Conservation (phyloP, 1,140 invertebrate species). For the Pogonus chalceus region DNA sequence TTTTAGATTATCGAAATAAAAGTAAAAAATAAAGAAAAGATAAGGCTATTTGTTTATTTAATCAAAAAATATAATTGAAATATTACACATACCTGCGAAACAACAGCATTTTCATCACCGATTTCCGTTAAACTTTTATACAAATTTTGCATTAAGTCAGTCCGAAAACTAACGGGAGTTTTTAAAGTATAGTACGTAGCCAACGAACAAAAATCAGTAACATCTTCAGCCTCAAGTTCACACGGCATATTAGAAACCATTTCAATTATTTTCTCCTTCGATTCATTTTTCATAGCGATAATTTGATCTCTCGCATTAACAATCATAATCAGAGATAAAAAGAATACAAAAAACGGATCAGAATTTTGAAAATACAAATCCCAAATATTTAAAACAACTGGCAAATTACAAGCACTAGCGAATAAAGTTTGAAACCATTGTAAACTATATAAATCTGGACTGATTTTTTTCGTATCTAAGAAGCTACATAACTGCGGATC, state of each 20-base stretch:
- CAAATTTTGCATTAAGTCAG: slow-evolving; percentile 47
- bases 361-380: slow-evolving; percentile 94
- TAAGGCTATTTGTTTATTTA: too few relatives aligned
- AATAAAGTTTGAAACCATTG: slow-evolving; percentile 90
- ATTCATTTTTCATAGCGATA: slow-evolving; percentile 63
- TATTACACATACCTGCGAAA: too few relatives aligned
- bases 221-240: slow-evolving; percentile 82
- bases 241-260: slow-evolving; percentile 67
- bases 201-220: slow-evolving; percentile 93
- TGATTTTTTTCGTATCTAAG: slow-evolving; percentile 90
- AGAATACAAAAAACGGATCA: slow-evolving; percentile 95
- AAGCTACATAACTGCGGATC: slow-evolving; percentile 95
- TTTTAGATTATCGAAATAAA: too few relatives aligned
- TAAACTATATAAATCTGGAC: slow-evolving; percentile 81
- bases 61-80: too few relatives aligned
- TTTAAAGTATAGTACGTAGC: slow-evolving; percentile 88
- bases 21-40: too few relatives aligned
- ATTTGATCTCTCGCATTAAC: slow-evolving; percentile 92
- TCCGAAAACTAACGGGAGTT: slow-evolving; percentile 86
- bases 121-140: slow-evolving; percentile 32
- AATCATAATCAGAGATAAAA: slow-evolving; percentile 88
- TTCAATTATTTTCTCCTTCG: slow-evolving; percentile 63
- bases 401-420: slow-evolving; percentile 72
- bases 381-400: slow-evolving; percentile 88
- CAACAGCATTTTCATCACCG: slow-evolving; percentile 35